Conservation (phyloP, 2,888 invertebrate species). For the Priocnemis perturbator region DNA sequence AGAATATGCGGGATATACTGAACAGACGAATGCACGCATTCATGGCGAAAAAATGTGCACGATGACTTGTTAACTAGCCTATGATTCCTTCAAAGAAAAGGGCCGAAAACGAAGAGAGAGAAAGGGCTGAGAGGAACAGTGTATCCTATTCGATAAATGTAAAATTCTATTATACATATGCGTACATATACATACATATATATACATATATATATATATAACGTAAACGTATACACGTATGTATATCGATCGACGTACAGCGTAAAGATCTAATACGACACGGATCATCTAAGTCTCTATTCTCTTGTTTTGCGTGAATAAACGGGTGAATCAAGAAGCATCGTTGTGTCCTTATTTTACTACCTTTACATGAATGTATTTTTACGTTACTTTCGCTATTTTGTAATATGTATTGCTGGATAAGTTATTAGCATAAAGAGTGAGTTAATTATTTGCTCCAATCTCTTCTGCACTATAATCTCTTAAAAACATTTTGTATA, state of each 20-base stretch:
- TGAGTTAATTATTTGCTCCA: too few relatives aligned
- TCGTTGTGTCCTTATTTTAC: too few relatives aligned
- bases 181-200: constrained; percentile 25
- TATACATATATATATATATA: constrained; percentile 32
- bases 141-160: constrained; percentile 60
- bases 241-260: constrained; percentile 29
- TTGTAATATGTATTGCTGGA: too few relatives aligned
- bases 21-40: too few relatives aligned
- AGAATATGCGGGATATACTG: too few relatives aligned
- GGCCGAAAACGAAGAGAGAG: constrained; percentile 39
- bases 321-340: constrained; percentile 62
- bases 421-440: too few relatives aligned
- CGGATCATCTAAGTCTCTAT: constrained; percentile 62
- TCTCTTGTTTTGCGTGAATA: constrained; percentile 68
- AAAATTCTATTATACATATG: constrained; percentile 57
- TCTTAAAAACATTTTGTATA: too few relatives aligned
- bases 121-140: constrained; percentile 43
- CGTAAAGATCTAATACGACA: constrained; percentile 35
- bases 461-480: too few relatives aligned
- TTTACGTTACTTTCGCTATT: too few relatives aligned
- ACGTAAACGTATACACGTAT: constrained; percentile 37
- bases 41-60: background rate
- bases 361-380: too few relatives aligned
- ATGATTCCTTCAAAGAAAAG: background rate
- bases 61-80: background rate